These are phyloP conservation scores for Odontomachus brunneus DNA, from an alignment of 1,140 invertebrate species.

Conservation along the genomic window DNA sequence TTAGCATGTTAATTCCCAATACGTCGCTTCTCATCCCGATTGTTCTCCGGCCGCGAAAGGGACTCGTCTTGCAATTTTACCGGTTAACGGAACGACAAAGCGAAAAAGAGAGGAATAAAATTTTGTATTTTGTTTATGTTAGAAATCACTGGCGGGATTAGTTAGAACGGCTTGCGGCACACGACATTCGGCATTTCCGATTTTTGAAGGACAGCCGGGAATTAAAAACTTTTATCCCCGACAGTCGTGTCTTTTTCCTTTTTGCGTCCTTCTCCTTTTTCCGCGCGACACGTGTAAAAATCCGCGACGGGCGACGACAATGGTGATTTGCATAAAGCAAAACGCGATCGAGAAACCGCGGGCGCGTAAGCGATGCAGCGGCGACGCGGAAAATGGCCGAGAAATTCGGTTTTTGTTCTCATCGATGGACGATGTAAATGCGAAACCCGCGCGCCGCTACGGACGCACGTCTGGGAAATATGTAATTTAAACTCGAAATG, in stretches of 20 bases:
- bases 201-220: slow-evolving; percentile 5
- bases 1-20: too few species aligned
- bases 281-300: slow-evolving; percentile 31
- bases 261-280: neutral
- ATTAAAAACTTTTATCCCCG: slow-evolving; percentile 26
- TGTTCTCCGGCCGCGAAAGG: too few species aligned
- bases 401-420: slow-evolving; percentile 60
- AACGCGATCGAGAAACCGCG: slow-evolving; percentile 57
- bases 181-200: neutral
- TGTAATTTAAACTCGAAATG: slow-evolving; percentile 65
- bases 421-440: slow-evolving; percentile 60
- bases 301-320: slow-evolving; percentile 39
- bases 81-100: too few species aligned
- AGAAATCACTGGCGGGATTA: neutral
- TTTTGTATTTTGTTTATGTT: neutral
- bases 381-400: slow-evolving; percentile 58
- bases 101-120: too few species aligned
- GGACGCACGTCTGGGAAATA: slow-evolving; percentile 53
- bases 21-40: too few species aligned
- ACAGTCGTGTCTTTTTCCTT: neutral
- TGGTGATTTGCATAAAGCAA: slow-evolving; percentile 53
- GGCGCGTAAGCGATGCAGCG: slow-evolving; percentile 46
- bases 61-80: too few species aligned
- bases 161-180: neutral
- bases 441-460: slow-evolving; percentile 46